Evolutionary conservation across 2,113 vertebrate genomes (phyloP), one percentile per base, ranked within the genome.

Genomic region (Gorilla gorilla): DNA sequence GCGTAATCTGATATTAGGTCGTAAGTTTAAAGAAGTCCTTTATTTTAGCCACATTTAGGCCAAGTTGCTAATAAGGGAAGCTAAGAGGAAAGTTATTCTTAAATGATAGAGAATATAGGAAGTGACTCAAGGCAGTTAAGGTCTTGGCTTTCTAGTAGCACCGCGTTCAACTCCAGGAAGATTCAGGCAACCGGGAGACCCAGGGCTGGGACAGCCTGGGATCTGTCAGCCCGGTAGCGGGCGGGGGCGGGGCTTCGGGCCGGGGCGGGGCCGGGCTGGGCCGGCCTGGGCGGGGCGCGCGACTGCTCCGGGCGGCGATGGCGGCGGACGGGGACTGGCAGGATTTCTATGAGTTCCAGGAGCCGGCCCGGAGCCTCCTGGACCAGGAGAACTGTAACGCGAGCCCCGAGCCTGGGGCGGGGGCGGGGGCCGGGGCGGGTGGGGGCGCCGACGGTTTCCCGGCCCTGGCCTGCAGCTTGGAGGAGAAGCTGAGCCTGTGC

Each of bases 271-370:
- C 40, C 6, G 0, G 78, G 50, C n/a, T 2, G 2, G 43, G 76
- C 57, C 40, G 38, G 14, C 1, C 14, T 11, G 72, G 38, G 38
- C 23, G 5, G 35, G 95, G 92, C 25, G 68, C 73, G 93, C 61
- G 93, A 7, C 93, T 4, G 89, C 91, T 17, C 64, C 72, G 25
- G 95, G 97, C 97, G 97, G 99, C 98, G 95, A 99, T 99, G 99
- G 99, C 99, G 99, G 99, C 99, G 70, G 99, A 99, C 97, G 99
- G 99, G 96, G 99, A 99, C 98, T 99, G 99, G 99, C 99, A 99
- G 96, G 99, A 99, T 98, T 99, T 99, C 96, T 99, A 99, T 97
- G 99, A 99, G 93, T 99, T 99, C 97, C 99, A 99, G 98, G 98
- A 99, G n/a, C 97, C 99, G 3, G 92, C 98, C 3, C 97, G 97